Percentiles rank a stretch among this genome's conserved stretches.
These are phyloP conservation scores for Eurypyga helias DNA, from an alignment of 2,113 vertebrate species.

Conservation along the genomic window DNA sequence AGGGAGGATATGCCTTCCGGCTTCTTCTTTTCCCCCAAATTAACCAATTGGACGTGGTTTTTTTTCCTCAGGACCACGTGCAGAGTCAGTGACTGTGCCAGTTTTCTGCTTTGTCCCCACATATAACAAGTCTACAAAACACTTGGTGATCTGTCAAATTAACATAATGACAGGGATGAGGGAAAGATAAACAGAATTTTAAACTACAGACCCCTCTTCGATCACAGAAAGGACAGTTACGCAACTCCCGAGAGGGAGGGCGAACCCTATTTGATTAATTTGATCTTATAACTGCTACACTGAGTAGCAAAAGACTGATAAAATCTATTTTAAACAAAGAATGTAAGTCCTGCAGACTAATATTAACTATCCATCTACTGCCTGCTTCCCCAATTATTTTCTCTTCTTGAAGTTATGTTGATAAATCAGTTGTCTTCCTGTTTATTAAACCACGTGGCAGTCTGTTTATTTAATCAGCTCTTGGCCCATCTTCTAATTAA, in stretches of 20 bases:
- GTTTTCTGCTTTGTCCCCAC: neutral
- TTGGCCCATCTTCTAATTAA: constrained; percentile 58
- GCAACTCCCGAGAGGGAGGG: neutral
- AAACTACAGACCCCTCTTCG: neutral
- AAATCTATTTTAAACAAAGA: constrained; percentile 5
- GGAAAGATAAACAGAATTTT: neutral
- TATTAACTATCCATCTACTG: neutral
- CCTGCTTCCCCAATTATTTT: neutral
- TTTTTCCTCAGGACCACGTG: neutral
- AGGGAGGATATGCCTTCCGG: neutral
- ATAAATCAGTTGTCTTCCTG: constrained; percentile 42
- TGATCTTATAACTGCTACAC: neutral
- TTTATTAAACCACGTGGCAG: neutral
- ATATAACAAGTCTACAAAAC: neutral
- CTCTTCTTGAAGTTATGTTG: constrained; percentile 17
- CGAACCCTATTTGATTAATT: neutral
- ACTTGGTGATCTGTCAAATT: neutral
- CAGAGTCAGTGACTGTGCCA: neutral
- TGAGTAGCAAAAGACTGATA: neutral
- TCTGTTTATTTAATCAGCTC: constrained; percentile 37
- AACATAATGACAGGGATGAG: neutral
- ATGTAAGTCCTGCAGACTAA: neutral
- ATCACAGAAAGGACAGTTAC: neutral
- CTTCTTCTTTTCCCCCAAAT: neutral
- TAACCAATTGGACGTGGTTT: fast-evolving